These are phyloP conservation scores for Apeltes quadracus DNA, from an alignment of 2,113 vertebrate species.

Conservation along the genomic window DNA sequence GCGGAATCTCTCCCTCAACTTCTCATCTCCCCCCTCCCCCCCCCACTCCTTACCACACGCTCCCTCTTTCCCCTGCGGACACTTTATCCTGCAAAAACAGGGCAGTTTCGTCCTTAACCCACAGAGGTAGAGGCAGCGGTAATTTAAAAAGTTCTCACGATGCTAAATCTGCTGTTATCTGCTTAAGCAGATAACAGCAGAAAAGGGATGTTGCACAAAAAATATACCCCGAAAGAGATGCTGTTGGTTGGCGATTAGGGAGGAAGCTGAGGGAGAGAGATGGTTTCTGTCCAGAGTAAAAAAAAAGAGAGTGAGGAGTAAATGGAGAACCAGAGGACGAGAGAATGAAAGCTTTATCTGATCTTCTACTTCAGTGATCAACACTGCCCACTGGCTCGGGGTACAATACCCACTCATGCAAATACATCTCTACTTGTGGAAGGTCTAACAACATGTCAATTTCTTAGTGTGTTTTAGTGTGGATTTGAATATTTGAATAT, in stretches of 20 bases:
- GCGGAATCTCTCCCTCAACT: slow-evolving; percentile 70
- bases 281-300: slow-evolving; percentile 20
- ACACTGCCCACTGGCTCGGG: slow-evolving; percentile 62
- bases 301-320: slow-evolving; percentile 27
- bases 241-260: slow-evolving; percentile 12
- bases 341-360: slow-evolving; percentile 60
- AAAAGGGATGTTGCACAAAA: slow-evolving; percentile 47
- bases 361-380: slow-evolving; percentile 70
- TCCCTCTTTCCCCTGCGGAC: slow-evolving; percentile 60
- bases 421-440: slow-evolving; percentile 61
- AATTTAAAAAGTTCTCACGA: slow-evolving; percentile 73
- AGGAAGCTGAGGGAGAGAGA: slow-evolving; percentile 4
- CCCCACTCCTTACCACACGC: neutral
- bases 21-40: slow-evolving; percentile 29
- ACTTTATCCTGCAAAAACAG: slow-evolving; percentile 72
- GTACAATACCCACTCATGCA: slow-evolving; percentile 76
- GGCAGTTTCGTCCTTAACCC: slow-evolving; percentile 54
- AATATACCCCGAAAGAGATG: slow-evolving; percentile 36
- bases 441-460: slow-evolving; percentile 43
- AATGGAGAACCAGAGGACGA: slow-evolving; percentile 28
- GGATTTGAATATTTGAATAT: slow-evolving; percentile 11
- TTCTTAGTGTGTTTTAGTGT: slow-evolving; percentile 50
- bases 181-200: slow-evolving; percentile 57
- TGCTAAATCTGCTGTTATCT: slow-evolving; percentile 67
- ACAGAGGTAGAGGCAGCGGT: slow-evolving; percentile 60